phyloP scores from a whole-genome alignment of 2,113 vertebrate species.

The Tympanuchus pallidicinctus region DNA sequence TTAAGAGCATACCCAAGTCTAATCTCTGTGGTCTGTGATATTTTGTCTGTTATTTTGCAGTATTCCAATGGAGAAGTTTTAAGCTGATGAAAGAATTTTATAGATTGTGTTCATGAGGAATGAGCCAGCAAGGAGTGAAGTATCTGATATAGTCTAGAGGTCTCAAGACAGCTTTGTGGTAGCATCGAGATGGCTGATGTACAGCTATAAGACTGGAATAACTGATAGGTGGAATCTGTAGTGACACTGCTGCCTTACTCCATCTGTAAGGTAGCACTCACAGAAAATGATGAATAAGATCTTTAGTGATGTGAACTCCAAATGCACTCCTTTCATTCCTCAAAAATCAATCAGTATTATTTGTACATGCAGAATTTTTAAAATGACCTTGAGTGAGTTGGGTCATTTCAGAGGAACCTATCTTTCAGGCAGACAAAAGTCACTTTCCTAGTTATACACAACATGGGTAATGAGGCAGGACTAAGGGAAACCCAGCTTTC shows the following conservation, averaged over 20 bases:
- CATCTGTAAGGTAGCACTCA: neutral
- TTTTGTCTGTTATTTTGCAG: neutral
- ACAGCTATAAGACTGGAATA: neutral
- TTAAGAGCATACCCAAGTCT: neutral
- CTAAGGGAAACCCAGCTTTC: neutral
- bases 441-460: neutral
- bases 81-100: neutral
- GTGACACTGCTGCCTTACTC: neutral
- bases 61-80: neutral
- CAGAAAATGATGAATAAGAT: neutral
- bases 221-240: neutral
- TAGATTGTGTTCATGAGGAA: neutral
- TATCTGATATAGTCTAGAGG: neutral
- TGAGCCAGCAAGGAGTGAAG: neutral
- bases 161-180: neutral
- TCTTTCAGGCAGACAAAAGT: neutral
- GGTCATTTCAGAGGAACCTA: neutral
- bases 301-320: neutral
- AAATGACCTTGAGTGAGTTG: neutral
- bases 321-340: neutral
- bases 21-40: neutral
- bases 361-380: neutral
- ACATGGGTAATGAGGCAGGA: neutral
- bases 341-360: neutral
- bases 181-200: neutral